phyloP scores from a whole-genome alignment of 2,113 vertebrate species.

The Brachypodius melanocephalos region DNA sequence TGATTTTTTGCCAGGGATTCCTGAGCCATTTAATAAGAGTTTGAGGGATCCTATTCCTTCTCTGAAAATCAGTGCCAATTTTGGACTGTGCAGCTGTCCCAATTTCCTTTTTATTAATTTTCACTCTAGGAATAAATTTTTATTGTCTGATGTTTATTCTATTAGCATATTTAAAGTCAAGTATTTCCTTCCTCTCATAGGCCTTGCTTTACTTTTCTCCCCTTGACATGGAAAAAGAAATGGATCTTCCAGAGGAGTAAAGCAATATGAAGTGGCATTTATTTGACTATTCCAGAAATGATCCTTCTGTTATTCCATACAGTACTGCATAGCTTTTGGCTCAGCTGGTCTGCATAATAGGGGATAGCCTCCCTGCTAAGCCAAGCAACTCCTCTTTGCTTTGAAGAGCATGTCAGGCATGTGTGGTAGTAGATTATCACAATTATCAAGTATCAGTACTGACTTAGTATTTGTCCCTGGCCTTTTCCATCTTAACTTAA shows the following conservation, averaged over 20 bases:
- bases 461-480: conserved; percentile 71
- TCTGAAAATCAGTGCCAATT: conserved; percentile 70
- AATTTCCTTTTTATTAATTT: conserved; percentile 68
- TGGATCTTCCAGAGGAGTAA: not conserved
- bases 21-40: conserved; percentile 68
- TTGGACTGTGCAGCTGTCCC: conserved; percentile 68
- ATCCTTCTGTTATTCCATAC: conserved; percentile 61
- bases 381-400: conserved; percentile 62
- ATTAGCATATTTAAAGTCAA: not conserved
- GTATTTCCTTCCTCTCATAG: not conserved
- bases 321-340: conserved; percentile 40
- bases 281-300: conserved; percentile 48
- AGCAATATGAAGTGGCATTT: conserved; percentile 18
- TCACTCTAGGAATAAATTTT: conserved; percentile 48
- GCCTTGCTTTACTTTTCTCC: not conserved
- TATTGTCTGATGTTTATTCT: conserved; percentile 33
- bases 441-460: conserved; percentile 72
- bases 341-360: conserved; percentile 62
- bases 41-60: conserved; percentile 68
- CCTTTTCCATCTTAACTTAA: conserved; percentile 68
- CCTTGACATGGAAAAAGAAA: not conserved
- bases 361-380: conserved; percentile 65
- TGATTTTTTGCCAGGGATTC: conserved; percentile 76
- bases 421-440: conserved; percentile 69
- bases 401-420: conserved; percentile 54